Base-by-base conservation (phyloP, 2,888 invertebrate genomes). In the Tribolium freemani region DNA sequence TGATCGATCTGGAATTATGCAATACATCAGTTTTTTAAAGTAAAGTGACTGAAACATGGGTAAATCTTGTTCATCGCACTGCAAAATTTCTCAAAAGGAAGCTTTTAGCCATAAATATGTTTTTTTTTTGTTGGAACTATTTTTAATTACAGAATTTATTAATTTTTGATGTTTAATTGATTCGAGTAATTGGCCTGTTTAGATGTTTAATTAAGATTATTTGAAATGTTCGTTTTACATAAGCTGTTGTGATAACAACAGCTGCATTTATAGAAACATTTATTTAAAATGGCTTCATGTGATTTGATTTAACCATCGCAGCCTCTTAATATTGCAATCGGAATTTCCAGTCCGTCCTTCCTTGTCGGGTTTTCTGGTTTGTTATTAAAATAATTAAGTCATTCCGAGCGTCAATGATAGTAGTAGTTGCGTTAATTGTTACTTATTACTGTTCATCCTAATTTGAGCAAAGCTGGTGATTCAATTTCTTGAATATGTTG, bases 1-100 rank as follows among this genome's bases (percentile, higher is more conserved):
- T 46, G 58, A 58, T 58, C 45, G 58, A 58, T 46, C 31, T 56
- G 5, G 56, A 1, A 26, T n/a, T 21, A 21, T 21, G 6, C 21
- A 9, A 31, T 56, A 9, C 10, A 31, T 56, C 30, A 56, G 10
- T 26, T 38, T 54, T 56, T 31, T 16, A 38, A 13, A 31, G 5
- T 6, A 13, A 56, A 31, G 11, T 30, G 56, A 38, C 56, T 10
- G 56, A 8, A 13, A 56, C 56, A 31, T 11, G 13, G 10, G 5
- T 26, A 26, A 26, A 26, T 3, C 2, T 21, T 3, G 3, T 21
- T 56, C 31, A n/a, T n/a, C n/a, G n/a, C n/a, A n/a, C n/a, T n/a
- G n/a, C n/a, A n/a, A n/a, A n/a, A 16, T 16, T 38, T 31, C 31
- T 8, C 11, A 31, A 56, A 30, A 9, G 5, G 2, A 16, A 9